Evolutionary conservation across 2,113 vertebrate species (phyloP), one percentile per base, ranked within the genome.

Genomic region (Sinocyclocheilus anophthalmus): DNA sequence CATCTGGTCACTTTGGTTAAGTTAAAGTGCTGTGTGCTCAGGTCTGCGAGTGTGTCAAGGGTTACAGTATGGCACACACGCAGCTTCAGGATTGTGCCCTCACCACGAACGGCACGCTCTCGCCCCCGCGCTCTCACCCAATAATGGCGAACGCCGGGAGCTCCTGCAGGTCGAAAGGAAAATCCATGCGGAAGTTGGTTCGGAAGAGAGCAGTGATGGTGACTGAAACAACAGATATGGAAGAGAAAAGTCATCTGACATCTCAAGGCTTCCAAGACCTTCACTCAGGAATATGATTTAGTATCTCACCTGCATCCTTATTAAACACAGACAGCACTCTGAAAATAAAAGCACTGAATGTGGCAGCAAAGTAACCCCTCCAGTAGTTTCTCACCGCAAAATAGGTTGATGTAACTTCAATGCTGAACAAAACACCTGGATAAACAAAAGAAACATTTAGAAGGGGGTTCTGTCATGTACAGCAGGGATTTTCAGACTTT

Each of bases 281-380:
- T 81, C 24, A 30, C 18, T 81, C 65, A 13, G 20, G 20, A 48
- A 83, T 33, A 65, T 45, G 9, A 11, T 55, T 16, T 53, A 39
- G 8, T 26, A 76, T 75, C 87, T 85, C 76, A 99, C 98, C 98
- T 95, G 98, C 95, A 3, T 99, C 98, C 85, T 98, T 97, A 94
- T 98, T 99, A 94, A 97, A 97, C 84, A 99, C 98, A 0, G 98
- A 97, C 1, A 99, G 92, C 50, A 99, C 97, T 39, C 98, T 94
- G 92, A 99, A 99, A 90, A 99, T 99, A 94, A 99, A 99, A 89
- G 98, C 98, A 0, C 98, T 99, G 91, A 99, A 99, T 1, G 97
- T 97, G 37, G 98, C 98, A 0, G 98, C 97, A 0, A 99, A 99
- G 93, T 99, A 99, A 57, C 98, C 98, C 0, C 98, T 96, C 98